A percentile compares a stretch with the other conserved stretches of the same genome.
Evolutionary conservation across 2,888 invertebrate genomes (phyloP).

Genomic region (Cerceris rybyensis): DNA sequence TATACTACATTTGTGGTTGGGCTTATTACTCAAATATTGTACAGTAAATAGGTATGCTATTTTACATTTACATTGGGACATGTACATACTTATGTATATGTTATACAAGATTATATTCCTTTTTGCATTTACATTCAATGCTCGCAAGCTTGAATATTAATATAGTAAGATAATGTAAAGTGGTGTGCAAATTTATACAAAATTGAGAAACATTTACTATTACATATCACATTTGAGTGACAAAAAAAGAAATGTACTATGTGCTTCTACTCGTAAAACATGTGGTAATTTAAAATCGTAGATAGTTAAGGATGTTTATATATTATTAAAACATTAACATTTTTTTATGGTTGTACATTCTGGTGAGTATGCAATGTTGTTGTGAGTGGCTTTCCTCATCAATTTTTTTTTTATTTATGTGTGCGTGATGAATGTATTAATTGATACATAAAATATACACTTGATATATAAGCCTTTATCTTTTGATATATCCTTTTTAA

Average conservation of each 20-base stretch:
- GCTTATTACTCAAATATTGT: conserved; percentile 35
- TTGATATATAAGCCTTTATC: conserved; percentile 54
- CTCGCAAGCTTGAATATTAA: conserved; percentile 11
- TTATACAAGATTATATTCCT: conserved; percentile 17
- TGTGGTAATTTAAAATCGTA: conserved; percentile 42
- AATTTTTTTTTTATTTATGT: conserved; percentile 69
- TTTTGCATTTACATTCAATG: conserved; percentile 17
- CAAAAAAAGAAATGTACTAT: conserved; percentile 18
- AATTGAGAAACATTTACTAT: conserved; percentile 20
- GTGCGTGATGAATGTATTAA: conserved; percentile 70
- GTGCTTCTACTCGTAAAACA: conserved; percentile 42
- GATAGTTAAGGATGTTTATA: conserved; percentile 32
- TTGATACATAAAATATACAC: conserved; percentile 63
- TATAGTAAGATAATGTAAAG: conserved; percentile 10
- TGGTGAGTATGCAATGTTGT: conserved; percentile 41
- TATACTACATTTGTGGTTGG: conserved; percentile 24
- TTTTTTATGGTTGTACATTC: conserved; percentile 37
- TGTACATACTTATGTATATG: conserved; percentile 49
- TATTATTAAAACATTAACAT: conserved; percentile 11
- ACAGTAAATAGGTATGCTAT: conserved; percentile 39
- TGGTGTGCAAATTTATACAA: conserved; percentile 27
- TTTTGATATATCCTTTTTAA: conserved; percentile 10
- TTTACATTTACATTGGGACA: conserved; percentile 34
- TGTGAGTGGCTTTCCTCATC: conserved; percentile 51
- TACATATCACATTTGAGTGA: conserved; percentile 54